Conservation (phyloP, 2,888 invertebrate species). For the Heliothis peltigera region DNA sequence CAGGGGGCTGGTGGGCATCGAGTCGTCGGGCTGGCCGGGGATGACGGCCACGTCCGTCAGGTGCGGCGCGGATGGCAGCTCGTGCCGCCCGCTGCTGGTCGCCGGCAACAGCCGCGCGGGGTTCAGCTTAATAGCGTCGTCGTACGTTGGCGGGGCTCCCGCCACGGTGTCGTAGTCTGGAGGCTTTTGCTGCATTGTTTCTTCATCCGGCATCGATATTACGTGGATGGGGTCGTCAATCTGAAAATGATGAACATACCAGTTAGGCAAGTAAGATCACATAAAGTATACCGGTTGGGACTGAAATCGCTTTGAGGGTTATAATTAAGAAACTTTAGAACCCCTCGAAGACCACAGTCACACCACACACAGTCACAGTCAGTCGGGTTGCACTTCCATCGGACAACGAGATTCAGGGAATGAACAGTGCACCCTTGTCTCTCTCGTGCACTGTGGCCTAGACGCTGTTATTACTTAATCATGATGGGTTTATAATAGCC, state of each 20-base stretch:
- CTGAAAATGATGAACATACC: constrained; percentile 78
- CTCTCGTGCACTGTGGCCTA: no score
- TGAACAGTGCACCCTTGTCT: no score
- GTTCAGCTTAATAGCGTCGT: constrained; percentile 93
- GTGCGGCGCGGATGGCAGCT: constrained; percentile 62
- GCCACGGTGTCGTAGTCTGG: constrained; percentile 93
- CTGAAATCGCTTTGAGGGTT: no score
- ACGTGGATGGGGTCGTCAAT: constrained; percentile 92
- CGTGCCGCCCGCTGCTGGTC: constrained; percentile 76
- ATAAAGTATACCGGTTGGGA: no score
- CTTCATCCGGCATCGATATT: constrained; percentile 90
- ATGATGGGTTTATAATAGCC: neutral
- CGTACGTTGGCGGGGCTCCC: constrained; percentile 92
- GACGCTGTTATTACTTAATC: neutral
- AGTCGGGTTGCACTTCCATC: no score
- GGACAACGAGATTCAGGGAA: no score
- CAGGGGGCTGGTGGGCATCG: constrained; percentile 54
- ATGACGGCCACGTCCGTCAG: constrained; percentile 71
- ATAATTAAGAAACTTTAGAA: no score
- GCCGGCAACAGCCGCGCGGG: constrained; percentile 89
- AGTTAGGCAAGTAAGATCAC: neutral
- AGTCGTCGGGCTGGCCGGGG: constrained; percentile 77
- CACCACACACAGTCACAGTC: no score
- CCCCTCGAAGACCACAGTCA: no score
- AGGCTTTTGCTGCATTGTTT: constrained; percentile 91